Evolutionary conservation across 2,888 invertebrate genomes (phyloP).

Genomic region (Podotricha telesiphe): DNA sequence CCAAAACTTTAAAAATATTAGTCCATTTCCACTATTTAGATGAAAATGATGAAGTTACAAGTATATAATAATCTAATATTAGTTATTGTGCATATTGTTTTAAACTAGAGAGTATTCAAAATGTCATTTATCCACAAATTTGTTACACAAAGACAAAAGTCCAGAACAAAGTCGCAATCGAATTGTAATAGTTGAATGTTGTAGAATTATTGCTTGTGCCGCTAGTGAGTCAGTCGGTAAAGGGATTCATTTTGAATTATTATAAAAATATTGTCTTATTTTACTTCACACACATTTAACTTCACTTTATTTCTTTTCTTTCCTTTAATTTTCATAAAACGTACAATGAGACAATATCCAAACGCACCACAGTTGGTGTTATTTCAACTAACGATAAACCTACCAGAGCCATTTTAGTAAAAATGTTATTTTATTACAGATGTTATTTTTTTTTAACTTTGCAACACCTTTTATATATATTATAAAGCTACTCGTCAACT

Average conservation of each 20-base stretch:
- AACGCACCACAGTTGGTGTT: too few relatives aligned
- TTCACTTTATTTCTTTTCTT: too few relatives aligned
- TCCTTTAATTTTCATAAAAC: too few relatives aligned
- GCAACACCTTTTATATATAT: too few relatives aligned
- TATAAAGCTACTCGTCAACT: too few relatives aligned
- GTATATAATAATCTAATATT: not conserved
- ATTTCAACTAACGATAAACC: too few relatives aligned
- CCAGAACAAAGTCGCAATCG: not conserved
- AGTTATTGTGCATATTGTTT: constrained; percentile 16
- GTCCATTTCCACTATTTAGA: not conserved
- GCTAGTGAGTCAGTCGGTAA: constrained; percentile 12
- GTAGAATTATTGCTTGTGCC: constrained; percentile 12
- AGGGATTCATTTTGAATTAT: not conserved
- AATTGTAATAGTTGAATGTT: not conserved
- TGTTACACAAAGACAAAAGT: not conserved
- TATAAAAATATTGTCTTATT: too few relatives aligned
- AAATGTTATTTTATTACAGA: too few relatives aligned
- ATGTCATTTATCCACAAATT: not conserved
- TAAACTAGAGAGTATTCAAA: constrained; percentile 1
- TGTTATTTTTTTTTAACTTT: too few relatives aligned
- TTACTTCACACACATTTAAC: too few relatives aligned
- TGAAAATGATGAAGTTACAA: not conserved
- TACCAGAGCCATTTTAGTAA: too few relatives aligned
- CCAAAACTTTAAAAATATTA: not conserved
- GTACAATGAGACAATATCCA: too few relatives aligned